These are phyloP conservation scores for Lepidotrigona ventralis DNA, from an alignment of 1,140 invertebrate genomes.

Conservation along the genomic window DNA sequence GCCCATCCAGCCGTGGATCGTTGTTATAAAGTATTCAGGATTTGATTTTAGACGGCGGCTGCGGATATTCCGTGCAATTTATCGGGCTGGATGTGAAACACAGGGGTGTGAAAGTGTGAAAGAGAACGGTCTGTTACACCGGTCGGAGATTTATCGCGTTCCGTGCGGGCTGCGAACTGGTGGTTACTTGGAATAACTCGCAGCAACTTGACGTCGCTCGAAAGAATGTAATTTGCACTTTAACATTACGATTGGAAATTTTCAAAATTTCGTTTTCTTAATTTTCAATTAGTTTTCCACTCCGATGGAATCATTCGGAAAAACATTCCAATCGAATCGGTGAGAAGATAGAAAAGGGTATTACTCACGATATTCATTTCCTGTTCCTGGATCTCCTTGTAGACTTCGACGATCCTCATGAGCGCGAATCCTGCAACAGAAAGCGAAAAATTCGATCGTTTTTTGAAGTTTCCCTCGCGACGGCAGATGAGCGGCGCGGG, in stretches of 20 bases:
- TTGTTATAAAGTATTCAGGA: constrained; percentile 37
- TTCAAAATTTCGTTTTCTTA: too few species aligned
- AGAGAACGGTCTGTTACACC: not conserved
- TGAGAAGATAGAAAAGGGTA: too few species aligned
- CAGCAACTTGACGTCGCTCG: not conserved
- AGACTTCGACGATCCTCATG: constrained; percentile 94
- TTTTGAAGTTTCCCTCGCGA: not conserved
- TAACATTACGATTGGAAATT: too few species aligned
- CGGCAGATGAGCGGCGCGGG: not conserved
- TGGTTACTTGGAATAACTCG: not conserved
- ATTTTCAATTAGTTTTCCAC: too few species aligned
- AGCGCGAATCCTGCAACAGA: constrained; percentile 89
- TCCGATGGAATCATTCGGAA: too few species aligned
- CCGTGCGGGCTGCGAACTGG: not conserved
- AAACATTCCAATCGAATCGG: too few species aligned
- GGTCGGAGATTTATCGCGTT: constrained; percentile 2
- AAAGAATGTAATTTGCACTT: too few species aligned
- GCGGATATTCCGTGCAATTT: constrained; percentile 9
- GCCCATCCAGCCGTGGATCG: not conserved
- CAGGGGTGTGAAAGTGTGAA: not conserved
- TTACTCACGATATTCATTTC: constrained; percentile 95
- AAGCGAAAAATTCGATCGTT: constrained; percentile 44
- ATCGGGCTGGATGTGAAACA: constrained; percentile 16
- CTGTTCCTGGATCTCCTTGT: constrained; percentile 94
- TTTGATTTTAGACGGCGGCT: constrained; percentile 27